Evolutionary conservation across 2,797 vertebrate species (phyloP), one percentile per base, ranked within the genome.

Genomic region (Lemur catta): DNA sequence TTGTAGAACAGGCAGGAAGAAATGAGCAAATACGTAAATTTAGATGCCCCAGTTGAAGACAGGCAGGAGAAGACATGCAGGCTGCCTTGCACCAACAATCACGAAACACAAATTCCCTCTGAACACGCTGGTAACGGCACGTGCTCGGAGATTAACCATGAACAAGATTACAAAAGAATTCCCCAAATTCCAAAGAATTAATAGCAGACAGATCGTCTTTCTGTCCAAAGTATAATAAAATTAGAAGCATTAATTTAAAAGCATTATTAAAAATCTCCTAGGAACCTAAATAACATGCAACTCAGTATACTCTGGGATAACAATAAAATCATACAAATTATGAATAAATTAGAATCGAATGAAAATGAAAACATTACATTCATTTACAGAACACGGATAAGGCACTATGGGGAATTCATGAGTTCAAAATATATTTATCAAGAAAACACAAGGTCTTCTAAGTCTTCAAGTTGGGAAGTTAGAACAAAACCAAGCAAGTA

Each of bases 51-150:
- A 38, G 22, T 15, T 5, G 33, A 55, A 55, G n/a, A 78, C 75
- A 55, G 2, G 7, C 22, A 2, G 48, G 8, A 15, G 75, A 55
- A 35, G 75, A 24, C 6, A 11, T 4, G 10, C 9, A 14, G 72
- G 6, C n/a, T 24, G 0, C 33, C 28, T 33, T 10, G 5, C n/a
- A 5, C n/a, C n/a, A 14, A 55, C 74, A 38, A 26, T 55, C n/a
- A 17, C 9, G 12, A 75, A 75, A 7, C 11, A 30, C 50, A 55
- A 4, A 8, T 26, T 14, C 12, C 22, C 20, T 35, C 12, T 14
- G 43, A 74, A 50, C 26, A 1, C 8, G 1, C 13, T 9, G 7
- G 13, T 20, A 12, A 10, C 8, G 6, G 13, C 10, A 0, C 0
- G 33, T 13, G 52, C 43, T 24, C 35, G 0, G 10, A 17, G 24